phyloP scores from a whole-genome alignment of 92 coral and sea anemone genomes.

The Zoanthus gigantus region DNA sequence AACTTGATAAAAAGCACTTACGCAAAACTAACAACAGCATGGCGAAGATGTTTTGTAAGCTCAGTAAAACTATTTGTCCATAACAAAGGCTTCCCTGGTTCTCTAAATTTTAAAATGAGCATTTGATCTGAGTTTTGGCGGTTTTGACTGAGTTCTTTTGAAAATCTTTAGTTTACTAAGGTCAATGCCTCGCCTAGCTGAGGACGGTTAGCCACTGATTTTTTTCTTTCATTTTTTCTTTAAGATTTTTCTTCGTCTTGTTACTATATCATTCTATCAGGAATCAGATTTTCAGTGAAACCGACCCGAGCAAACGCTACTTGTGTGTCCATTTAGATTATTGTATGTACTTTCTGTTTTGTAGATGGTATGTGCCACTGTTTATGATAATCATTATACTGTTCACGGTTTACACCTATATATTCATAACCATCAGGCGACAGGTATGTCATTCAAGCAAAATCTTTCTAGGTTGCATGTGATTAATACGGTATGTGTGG shows the following conservation, averaged over 20 bases:
- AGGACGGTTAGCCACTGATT: too few species aligned
- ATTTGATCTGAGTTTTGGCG: too few species aligned
- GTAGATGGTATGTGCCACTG: conserved; percentile 91
- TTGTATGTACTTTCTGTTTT: neutral
- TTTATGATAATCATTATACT: conserved; percentile 79
- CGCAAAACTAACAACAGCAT: too few species aligned
- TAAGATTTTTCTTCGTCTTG: neutral
- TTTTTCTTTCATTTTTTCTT: neutral
- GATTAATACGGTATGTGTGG: too few species aligned
- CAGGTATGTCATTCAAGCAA: conserved; percentile 73
- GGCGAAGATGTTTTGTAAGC: too few species aligned
- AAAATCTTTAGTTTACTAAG: too few species aligned
- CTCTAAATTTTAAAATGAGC: too few species aligned
- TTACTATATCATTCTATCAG: neutral
- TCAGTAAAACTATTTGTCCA: too few species aligned
- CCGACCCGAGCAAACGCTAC: neutral
- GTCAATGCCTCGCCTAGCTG: too few species aligned
- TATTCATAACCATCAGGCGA: conserved; percentile 83
- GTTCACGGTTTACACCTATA: conserved; percentile 83
- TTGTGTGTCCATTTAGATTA: neutral
- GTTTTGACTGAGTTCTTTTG: too few species aligned
- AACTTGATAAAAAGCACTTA: too few species aligned
- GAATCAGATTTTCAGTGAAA: neutral
- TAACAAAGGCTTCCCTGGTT: too few species aligned
- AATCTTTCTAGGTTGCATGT: neutral